Conservation (phyloP, 2,888 invertebrate genomes). For the Melanargia galathea region DNA sequence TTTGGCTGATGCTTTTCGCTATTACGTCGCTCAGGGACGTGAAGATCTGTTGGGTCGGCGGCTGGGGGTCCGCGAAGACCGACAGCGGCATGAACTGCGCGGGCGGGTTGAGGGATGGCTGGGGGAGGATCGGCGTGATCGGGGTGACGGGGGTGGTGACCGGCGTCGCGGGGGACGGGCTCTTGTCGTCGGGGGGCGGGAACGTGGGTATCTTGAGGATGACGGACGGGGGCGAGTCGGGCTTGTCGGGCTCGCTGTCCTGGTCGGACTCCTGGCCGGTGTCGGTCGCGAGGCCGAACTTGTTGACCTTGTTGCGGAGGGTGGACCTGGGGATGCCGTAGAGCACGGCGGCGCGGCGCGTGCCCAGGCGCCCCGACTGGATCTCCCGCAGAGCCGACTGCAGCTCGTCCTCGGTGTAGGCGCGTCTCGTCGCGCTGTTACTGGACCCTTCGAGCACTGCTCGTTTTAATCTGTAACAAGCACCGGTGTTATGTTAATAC, state of each 20-base stretch:
- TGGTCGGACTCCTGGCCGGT: constrained; percentile 67
- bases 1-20: constrained; percentile 95
- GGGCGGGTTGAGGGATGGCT: constrained; percentile 63
- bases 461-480: constrained; percentile 76
- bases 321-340: constrained; percentile 99
- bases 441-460: constrained; percentile 55
- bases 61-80: constrained; percentile 74
- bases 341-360: constrained; percentile 95
- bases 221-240: constrained; percentile 85
- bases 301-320: constrained; percentile 96
- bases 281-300: constrained; percentile 86
- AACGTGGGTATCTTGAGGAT: constrained; percentile 97
- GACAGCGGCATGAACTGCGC: constrained; percentile 73
- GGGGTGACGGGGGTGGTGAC: constrained; percentile 74
- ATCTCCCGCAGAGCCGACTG: constrained; percentile 97
- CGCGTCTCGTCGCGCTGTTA: constrained; percentile 86
- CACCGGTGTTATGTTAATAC: neutral
- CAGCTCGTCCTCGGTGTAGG: constrained; percentile 98
- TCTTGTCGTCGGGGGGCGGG: constrained; percentile 83
- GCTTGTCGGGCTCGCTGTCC: constrained; percentile 69
- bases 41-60: constrained; percentile 83
- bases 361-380: constrained; percentile 95
- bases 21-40: constrained; percentile 92
- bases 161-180: constrained; percentile 70
- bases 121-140: constrained; percentile 72